A percentile compares a stretch with the other conserved stretches of the same genome.
Evolutionary conservation across 2,113 vertebrate genomes (phyloP).

Genomic region (Empidonax alnorum): DNA sequence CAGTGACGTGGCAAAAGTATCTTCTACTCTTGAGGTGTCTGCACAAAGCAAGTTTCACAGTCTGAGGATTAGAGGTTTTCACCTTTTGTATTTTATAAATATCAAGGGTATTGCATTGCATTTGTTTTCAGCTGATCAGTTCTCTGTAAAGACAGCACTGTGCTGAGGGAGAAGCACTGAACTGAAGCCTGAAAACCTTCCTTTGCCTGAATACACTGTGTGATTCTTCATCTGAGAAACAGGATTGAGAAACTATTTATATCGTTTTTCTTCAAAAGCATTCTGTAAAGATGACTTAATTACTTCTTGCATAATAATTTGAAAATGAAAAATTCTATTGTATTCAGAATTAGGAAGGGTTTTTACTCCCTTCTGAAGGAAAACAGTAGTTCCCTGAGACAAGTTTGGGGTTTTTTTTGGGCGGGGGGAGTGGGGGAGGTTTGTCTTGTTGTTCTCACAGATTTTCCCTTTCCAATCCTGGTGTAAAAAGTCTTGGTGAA

Average conservation of each 20-base stretch:
- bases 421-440: neutral
- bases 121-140: slow-evolving; percentile 13
- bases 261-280: neutral
- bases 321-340: neutral
- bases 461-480: neutral
- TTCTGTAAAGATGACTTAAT: neutral
- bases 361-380: neutral
- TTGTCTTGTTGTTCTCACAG: neutral
- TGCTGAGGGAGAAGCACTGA: neutral
- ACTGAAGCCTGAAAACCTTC: neutral
- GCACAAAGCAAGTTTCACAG: neutral
- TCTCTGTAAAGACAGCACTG: neutral
- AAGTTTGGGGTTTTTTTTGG: neutral
- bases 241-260: neutral
- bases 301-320: neutral
- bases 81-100: neutral
- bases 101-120: neutral
- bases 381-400: neutral
- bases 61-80: neutral
- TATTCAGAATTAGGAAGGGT: neutral
- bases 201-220: neutral
- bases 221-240: neutral
- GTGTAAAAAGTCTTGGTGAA: neutral
- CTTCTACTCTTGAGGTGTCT: neutral
- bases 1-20: rapidly evolving